phyloP scores from a whole-genome alignment of 2,888 invertebrate species.

The Eupsilia transversa region DNA sequence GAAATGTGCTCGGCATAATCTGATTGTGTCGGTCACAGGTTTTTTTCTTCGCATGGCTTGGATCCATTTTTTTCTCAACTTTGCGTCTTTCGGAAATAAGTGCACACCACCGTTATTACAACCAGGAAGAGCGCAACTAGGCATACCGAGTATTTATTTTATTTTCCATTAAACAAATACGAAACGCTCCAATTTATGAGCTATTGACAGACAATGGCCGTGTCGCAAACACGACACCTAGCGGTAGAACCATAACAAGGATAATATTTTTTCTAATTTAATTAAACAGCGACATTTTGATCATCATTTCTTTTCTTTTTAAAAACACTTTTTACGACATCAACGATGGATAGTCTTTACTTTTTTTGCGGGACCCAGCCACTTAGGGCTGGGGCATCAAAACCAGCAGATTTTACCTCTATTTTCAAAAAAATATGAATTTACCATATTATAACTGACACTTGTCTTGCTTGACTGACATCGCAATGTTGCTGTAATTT shows the following conservation, averaged over 20 bases:
- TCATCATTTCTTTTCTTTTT: not conserved
- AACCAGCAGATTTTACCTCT: not conserved
- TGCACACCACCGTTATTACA: slow-evolving; percentile 38
- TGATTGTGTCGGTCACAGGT: slow-evolving; percentile 22
- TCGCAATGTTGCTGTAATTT: not conserved
- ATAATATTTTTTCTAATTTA: not conserved
- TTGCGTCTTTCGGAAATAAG: slow-evolving; percentile 41
- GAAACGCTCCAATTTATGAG: slow-evolving; percentile 5
- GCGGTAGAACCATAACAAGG: not conserved
- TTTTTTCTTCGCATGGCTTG: slow-evolving; percentile 38
- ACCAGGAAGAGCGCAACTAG: slow-evolving; percentile 23
- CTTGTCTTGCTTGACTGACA: not conserved
- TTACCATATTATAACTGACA: not conserved
- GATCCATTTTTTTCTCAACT: slow-evolving; percentile 41
- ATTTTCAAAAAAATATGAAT: not conserved
- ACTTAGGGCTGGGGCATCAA: not conserved
- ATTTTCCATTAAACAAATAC: slow-evolving; percentile 14
- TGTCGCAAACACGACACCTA: slow-evolving; percentile 32
- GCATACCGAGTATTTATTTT: slow-evolving; percentile 11
- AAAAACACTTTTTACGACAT: not conserved
- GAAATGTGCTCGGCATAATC: slow-evolving; percentile 34
- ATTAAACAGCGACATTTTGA: not conserved
- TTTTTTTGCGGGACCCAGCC: not conserved
- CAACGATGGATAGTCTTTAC: accelerated
- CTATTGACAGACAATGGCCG: slow-evolving; percentile 9